phyloP scores from a whole-genome alignment of 2,797 vertebrate genomes.

The Diglossa cyanea region DNA sequence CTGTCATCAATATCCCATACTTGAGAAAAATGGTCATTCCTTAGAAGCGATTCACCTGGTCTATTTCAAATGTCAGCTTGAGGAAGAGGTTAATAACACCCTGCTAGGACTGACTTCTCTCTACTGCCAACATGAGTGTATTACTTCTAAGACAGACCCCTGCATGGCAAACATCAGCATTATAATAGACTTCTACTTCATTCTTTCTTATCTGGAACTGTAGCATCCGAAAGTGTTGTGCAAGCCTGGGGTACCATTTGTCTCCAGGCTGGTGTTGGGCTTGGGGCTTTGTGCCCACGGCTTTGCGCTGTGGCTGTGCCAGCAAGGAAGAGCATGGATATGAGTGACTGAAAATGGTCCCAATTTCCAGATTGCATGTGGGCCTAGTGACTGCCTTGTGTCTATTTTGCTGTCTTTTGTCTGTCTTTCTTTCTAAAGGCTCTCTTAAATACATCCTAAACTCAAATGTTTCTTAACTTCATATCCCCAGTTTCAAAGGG shows the following conservation, averaged over 20 bases:
- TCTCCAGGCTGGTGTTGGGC: background rate
- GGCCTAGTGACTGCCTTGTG: background rate
- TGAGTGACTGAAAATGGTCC: background rate
- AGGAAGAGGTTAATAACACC: background rate
- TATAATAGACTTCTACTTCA: background rate
- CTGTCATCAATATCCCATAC: background rate
- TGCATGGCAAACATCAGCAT: background rate
- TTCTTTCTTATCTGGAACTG: background rate
- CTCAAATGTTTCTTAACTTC: background rate
- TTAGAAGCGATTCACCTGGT: background rate
- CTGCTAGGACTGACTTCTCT: background rate
- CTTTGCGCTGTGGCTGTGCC: background rate
- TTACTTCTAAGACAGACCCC: background rate
- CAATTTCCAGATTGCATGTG: background rate
- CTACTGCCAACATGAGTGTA: background rate
- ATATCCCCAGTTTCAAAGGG: background rate
- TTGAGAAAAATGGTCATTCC: background rate
- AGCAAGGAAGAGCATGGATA: background rate
- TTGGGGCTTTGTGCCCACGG: rapidly evolving
- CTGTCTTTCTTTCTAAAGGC: background rate
- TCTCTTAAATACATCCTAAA: background rate
- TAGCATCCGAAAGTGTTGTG: background rate
- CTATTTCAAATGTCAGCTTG: background rate
- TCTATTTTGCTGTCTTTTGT: background rate
- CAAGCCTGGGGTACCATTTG: background rate